Percentiles rank a stretch among this genome's conserved stretches.
These are phyloP conservation scores for Stegostoma tigrinum DNA, from an alignment of 2,113 vertebrate genomes.

Conservation along the genomic window DNA sequence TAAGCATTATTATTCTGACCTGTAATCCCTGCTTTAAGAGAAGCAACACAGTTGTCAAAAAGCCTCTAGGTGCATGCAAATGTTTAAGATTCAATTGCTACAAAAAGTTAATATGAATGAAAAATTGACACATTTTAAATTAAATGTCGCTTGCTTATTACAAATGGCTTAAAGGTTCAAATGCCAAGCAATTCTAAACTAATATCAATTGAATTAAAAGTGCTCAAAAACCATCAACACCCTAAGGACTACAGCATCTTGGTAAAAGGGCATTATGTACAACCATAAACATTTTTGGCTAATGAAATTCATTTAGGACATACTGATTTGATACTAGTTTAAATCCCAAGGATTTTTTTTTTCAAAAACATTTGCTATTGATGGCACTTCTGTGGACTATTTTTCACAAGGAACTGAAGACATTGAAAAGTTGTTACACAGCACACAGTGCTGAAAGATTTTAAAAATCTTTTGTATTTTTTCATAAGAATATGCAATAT, in stretches of 20 bases:
- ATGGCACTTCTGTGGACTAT: background rate
- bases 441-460: background rate
- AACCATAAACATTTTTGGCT: constrained; percentile 3
- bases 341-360: constrained; percentile 18
- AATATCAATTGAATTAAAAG: constrained; percentile 57
- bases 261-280: constrained; percentile 44
- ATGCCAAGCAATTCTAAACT: constrained; percentile 55
- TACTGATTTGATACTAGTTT: background rate
- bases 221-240: constrained; percentile 47
- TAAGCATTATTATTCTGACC: background rate
- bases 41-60: background rate
- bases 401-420: background rate
- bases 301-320: background rate
- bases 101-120: constrained; percentile 48
- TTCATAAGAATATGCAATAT: background rate
- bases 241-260: constrained; percentile 45
- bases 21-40: background rate
- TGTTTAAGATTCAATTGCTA: constrained; percentile 54
- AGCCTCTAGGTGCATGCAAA: constrained; percentile 40
- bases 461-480: background rate
- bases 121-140: constrained; percentile 53
- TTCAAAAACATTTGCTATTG: background rate
- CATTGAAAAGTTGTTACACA: constrained; percentile 2
- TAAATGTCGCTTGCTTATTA: constrained; percentile 56
- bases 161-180: constrained; percentile 54